Base-by-base conservation (phyloP, 2,888 invertebrate genomes). In the Carterocephalus palaemon region DNA sequence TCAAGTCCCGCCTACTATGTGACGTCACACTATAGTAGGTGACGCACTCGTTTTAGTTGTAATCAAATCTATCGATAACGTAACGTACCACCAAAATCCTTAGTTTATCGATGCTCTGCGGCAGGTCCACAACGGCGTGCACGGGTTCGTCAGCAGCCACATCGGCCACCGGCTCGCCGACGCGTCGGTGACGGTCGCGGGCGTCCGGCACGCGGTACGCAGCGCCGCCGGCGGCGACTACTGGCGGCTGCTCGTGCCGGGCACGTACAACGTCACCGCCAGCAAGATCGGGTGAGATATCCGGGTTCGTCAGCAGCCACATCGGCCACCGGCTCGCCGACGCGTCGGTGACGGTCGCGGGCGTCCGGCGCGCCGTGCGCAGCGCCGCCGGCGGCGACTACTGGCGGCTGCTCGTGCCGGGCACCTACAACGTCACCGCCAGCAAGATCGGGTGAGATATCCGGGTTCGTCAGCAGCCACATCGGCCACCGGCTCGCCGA, bases 231-330 rank as follows among this genome's bases (percentile, higher is more conserved):
- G 89, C 49, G 99, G 99, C 0, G 98, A 99, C 80, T 99, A 94
- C 79, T 99, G 96, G 95, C 89, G 97, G 16, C 79, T 99, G 15
- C 81, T 99, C 4, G 70, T 92, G 7, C 97, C 98, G 0, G 98
- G 98, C 10, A 89, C 78, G 3, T 97, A 98, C 70, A 92, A 92
- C 53, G 70, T 98, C 26, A 95, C 93, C 3, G 93, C 91, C 0
- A 80, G 87, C 38, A 93, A 92, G 15, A 75, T 88, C 38, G 94
- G 93, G 89, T 94, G 77, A 74, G 77, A 60, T 13, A 5, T 2
- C 3, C 6, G 2, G 8, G 0, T 94, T 94, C 72, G 92, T 99
- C 0, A 81, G 89, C 54, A 96, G 97, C 63, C 92, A 93, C 32
- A 93, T 93, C 49, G 94, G 95, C 0, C 90, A 91, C 34, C 88